Percentiles rank a stretch among this genome's conserved stretches.
phyloP scores from a whole-genome alignment of 35 echinoderm and acorn worm species.

The Holothuria glaberrima region DNA sequence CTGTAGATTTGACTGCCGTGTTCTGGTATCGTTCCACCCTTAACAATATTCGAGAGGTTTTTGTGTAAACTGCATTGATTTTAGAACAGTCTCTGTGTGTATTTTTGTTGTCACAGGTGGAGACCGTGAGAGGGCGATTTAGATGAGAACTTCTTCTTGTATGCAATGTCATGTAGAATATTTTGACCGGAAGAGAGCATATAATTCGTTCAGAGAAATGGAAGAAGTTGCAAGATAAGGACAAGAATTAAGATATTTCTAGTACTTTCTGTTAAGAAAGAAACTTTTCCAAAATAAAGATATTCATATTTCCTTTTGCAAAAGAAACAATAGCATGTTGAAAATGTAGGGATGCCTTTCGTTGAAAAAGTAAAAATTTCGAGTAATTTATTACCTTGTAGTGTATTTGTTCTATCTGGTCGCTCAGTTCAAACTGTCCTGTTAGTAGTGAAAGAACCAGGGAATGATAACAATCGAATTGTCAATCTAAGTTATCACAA shows the following conservation, averaged over 20 bases:
- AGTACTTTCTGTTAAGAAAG: conserved; percentile 3
- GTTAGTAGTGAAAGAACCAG: not conserved
- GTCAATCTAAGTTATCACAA: not conserved
- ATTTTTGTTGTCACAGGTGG: not conserved
- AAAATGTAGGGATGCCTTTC: not conserved
- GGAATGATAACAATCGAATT: not conserved
- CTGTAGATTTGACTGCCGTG: not conserved
- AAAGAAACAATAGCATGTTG: not conserved
- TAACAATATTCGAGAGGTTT: not conserved
- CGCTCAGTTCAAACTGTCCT: not conserved
- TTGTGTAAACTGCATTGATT: not conserved
- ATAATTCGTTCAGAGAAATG: not conserved
- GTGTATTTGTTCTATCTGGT: not conserved
- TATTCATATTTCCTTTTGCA: too few species aligned
- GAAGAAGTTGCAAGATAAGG: not conserved
- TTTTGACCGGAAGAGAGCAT: too few species aligned
- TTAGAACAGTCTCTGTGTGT: not conserved
- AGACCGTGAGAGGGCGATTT: not conserved
- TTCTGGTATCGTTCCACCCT: not conserved
- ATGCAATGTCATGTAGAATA: not conserved
- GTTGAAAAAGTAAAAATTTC: not conserved
- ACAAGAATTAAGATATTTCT: too few species aligned
- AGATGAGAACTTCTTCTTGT: not conserved
- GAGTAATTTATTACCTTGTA: not conserved
- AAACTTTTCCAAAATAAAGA: too few species aligned